A percentile compares a stretch with the other conserved stretches of the same genome.
Evolutionary conservation across 2,113 vertebrate species (phyloP).

Genomic region (Ammodramus savannarum): DNA sequence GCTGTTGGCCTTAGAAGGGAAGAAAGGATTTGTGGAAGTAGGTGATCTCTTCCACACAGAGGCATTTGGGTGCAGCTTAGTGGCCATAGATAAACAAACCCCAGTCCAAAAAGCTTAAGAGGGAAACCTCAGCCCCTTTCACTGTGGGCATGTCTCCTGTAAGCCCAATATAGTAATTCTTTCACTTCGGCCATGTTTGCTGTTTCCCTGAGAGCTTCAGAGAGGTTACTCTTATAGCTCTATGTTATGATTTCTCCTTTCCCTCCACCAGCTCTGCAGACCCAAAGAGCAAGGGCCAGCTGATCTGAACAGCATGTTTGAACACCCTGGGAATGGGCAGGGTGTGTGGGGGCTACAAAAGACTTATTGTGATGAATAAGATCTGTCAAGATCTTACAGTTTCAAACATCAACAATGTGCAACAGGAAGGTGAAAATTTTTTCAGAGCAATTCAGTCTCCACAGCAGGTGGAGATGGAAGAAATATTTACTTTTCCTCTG

Average conservation of each 20-base stretch:
- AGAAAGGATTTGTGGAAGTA: not conserved
- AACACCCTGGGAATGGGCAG: not conserved
- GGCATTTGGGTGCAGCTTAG: not conserved
- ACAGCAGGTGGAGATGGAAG: not conserved
- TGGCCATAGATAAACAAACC: not conserved
- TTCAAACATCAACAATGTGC: not conserved
- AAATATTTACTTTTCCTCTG: not conserved
- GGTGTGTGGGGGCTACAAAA: fast-evolving
- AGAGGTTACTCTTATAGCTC: not conserved
- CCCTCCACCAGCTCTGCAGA: not conserved
- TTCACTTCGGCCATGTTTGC: not conserved
- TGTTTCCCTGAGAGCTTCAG: not conserved
- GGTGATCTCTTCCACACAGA: not conserved
- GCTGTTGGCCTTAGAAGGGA: not conserved
- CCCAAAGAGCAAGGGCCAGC: not conserved
- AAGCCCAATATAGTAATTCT: not conserved
- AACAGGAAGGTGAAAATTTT: not conserved
- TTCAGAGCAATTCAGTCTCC: not conserved
- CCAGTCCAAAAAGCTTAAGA: not conserved
- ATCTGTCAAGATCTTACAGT: not conserved
- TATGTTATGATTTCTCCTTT: not conserved
- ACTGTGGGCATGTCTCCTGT: not conserved
- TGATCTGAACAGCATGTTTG: not conserved
- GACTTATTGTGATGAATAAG: not conserved
- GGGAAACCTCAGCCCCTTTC: not conserved